phyloP scores from a whole-genome alignment of 2,888 invertebrate species.

The Boloria euphrosyne region DNA sequence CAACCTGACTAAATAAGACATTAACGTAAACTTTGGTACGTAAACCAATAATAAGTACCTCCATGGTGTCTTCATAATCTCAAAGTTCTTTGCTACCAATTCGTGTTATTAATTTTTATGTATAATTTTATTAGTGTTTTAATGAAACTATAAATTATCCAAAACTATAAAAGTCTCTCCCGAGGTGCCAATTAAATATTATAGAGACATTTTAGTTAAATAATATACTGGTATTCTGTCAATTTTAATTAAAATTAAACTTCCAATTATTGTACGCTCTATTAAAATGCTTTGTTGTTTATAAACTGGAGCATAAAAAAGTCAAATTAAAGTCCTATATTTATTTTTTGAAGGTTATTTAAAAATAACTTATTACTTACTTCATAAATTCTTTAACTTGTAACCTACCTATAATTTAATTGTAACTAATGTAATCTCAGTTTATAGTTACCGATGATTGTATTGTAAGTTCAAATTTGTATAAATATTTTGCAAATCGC shows the following conservation, averaged over 20 bases:
- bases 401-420: conserved; percentile 31
- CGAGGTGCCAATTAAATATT: conserved; percentile 46
- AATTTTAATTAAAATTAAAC: conserved; percentile 29
- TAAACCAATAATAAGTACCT: not conserved
- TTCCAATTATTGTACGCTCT: conserved; percentile 5
- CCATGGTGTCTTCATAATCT: not conserved
- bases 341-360: not conserved
- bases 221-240: conserved; percentile 28
- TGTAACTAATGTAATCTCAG: conserved; percentile 44
- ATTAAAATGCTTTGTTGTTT: conserved; percentile 13
- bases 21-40: conserved; percentile 10
- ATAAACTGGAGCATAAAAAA: conserved; percentile 7
- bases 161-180: conserved; percentile 34
- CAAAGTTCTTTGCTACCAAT: not conserved
- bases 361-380: conserved; percentile 8
- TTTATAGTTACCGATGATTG: conserved; percentile 44
- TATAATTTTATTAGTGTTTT: not conserved
- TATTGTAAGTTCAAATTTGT: conserved; percentile 39
- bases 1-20: conserved; percentile 1
- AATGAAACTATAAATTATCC: not conserved
- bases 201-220: conserved; percentile 12
- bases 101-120: not conserved
- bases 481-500: conserved; percentile 27
- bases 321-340: conserved; percentile 12
- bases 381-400: not conserved